Conservation (phyloP, 92 coral and sea anemone genomes). For the Umimayanthus chanpuru region DNA sequence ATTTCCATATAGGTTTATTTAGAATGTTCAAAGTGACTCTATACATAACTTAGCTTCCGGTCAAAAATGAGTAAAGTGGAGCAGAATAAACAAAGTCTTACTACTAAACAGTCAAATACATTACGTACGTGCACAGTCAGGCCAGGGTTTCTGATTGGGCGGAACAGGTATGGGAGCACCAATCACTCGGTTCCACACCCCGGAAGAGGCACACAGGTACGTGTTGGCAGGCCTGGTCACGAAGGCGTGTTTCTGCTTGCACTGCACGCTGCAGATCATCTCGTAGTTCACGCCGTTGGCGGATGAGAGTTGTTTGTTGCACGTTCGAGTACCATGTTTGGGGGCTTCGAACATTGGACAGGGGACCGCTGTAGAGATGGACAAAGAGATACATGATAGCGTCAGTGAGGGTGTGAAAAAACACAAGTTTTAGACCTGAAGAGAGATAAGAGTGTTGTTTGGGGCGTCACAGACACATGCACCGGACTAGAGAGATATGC, state of each 20-base stretch:
- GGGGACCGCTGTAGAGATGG: slow-evolving; percentile 60
- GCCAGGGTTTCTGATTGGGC: slow-evolving; percentile 84
- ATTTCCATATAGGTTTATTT: no score
- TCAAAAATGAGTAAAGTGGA: no score
- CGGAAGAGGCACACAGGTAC: slow-evolving; percentile 79
- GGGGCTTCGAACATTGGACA: slow-evolving; percentile 89
- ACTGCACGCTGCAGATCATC: slow-evolving; percentile 83
- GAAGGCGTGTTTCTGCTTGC: slow-evolving; percentile 83
- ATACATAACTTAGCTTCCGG: no score
- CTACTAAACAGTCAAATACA: not conserved
- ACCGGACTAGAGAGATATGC: no score
- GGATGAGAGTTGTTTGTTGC: slow-evolving; percentile 70
- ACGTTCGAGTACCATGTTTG: slow-evolving; percentile 73
- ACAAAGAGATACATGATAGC: not conserved
- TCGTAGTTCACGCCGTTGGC: slow-evolving; percentile 71
- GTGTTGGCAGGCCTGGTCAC: slow-evolving; percentile 60
- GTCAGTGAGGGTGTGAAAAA: not conserved
- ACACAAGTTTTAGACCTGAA: not conserved
- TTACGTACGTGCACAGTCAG: slow-evolving; percentile 91
- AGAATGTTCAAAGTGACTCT: no score
- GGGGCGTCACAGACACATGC: not conserved
- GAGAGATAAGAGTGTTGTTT: not conserved
- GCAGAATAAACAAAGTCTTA: no score
- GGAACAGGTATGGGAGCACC: slow-evolving; percentile 38
- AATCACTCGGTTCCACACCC: slow-evolving; percentile 74